A percentile compares a stretch with the other conserved stretches of the same genome.
phyloP scores from a whole-genome alignment of 1,140 invertebrate genomes.

The Augochlora pura region DNA sequence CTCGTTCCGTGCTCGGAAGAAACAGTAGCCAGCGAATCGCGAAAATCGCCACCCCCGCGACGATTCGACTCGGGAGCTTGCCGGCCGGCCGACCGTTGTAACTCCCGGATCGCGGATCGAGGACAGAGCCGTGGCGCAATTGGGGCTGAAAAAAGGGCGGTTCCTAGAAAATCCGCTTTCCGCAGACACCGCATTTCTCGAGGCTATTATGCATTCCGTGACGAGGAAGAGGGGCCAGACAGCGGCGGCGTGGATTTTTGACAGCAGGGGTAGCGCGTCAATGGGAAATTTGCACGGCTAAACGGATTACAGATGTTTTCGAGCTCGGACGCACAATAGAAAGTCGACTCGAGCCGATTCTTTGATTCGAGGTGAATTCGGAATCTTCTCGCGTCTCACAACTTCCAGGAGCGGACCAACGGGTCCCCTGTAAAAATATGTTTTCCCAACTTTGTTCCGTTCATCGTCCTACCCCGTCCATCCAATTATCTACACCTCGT shows the following conservation, averaged over 20 bases:
- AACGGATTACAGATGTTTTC: slow-evolving; percentile 80
- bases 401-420: not conserved
- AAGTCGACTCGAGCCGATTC: slow-evolving; percentile 65
- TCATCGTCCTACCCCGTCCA: no score
- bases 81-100: no score
- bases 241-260: slow-evolving; percentile 52
- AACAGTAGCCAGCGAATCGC: not conserved
- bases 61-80: no score
- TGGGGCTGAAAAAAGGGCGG: not conserved
- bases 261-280: slow-evolving; percentile 59
- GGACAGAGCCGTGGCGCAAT: not conserved
- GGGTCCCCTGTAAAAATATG: not conserved
- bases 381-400: slow-evolving; percentile 21
- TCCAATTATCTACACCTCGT: no score
- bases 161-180: slow-evolving; percentile 54
- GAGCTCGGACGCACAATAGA: slow-evolving; percentile 54
- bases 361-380: slow-evolving; percentile 55
- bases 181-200: slow-evolving; percentile 41
- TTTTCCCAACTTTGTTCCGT: not conserved
- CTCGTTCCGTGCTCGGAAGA: not conserved
- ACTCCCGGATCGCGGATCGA: not conserved
- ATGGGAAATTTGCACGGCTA: slow-evolving; percentile 79
- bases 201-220: slow-evolving; percentile 27
- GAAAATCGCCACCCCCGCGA: not conserved
- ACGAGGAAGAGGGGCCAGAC: slow-evolving; percentile 15